Percentiles rank a stretch among this genome's conserved stretches.
Conservation (phyloP, 2,797 vertebrate species). For the Enteromius unitaeniatus region DNA sequence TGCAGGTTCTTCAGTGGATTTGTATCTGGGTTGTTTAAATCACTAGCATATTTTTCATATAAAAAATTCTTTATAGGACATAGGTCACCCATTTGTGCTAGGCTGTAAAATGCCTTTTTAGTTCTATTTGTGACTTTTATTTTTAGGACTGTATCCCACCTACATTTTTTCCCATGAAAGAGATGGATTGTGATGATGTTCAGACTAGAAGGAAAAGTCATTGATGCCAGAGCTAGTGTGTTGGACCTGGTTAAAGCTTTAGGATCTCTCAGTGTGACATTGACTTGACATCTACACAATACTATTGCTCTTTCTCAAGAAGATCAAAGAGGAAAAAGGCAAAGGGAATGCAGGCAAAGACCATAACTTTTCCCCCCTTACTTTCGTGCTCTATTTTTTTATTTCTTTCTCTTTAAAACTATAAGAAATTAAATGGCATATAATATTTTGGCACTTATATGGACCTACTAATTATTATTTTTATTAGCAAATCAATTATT, state of each 20-base stretch:
- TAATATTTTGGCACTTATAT: neutral
- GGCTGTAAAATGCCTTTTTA: neutral
- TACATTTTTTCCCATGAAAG: slow-evolving; percentile 17
- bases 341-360: neutral
- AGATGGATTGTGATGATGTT: slow-evolving; percentile 11
- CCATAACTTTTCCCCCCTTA: neutral
- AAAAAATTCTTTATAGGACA: neutral
- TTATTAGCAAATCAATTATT: neutral
- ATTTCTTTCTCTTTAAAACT: neutral
- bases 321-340: slow-evolving; percentile 3
- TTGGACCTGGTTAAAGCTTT: slow-evolving; percentile 22
- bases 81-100: neutral
- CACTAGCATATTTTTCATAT: neutral
- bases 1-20: neutral
- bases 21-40: slow-evolving; percentile 1
- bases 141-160: slow-evolving; percentile 10
- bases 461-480: neutral
- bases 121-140: neutral
- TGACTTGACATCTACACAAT: slow-evolving; percentile 37
- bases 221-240: slow-evolving; percentile 19
- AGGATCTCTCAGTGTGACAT: slow-evolving; percentile 39
- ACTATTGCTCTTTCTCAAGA: slow-evolving; percentile 15
- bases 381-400: neutral
- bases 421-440: neutral
- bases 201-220: neutral